Evolutionary conservation across 2,888 invertebrate species (phyloP).

Genomic region (Drosophila pullipes): DNA sequence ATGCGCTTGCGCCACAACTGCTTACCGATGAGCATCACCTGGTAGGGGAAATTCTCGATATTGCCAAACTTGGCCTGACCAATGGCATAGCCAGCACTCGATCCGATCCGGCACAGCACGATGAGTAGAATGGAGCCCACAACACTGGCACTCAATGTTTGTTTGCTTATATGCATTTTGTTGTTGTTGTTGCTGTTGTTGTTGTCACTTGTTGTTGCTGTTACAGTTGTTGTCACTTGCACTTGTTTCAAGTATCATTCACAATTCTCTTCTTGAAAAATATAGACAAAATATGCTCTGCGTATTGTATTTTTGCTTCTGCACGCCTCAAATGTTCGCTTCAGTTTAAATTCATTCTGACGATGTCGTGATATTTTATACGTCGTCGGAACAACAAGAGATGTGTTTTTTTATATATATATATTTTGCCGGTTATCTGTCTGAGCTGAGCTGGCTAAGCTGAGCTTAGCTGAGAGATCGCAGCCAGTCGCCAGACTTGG

Average conservation of each 20-base stretch:
- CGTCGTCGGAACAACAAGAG: slow-evolving; percentile 37
- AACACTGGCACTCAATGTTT: slow-evolving; percentile 25
- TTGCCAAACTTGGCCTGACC: slow-evolving; percentile 82
- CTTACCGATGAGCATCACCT: slow-evolving; percentile 85
- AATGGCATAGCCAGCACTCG: slow-evolving; percentile 72
- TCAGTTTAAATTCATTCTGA: slow-evolving; percentile 84
- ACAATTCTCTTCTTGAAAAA: slow-evolving; percentile 18
- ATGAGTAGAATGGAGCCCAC: slow-evolving; percentile 46
- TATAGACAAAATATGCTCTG: slow-evolving; percentile 13
- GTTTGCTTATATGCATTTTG: slow-evolving; percentile 26
- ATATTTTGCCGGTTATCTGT: slow-evolving; percentile 66
- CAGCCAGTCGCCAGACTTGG: slow-evolving; percentile 23
- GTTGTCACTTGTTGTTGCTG: slow-evolving; percentile 18
- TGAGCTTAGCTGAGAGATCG: slow-evolving; percentile 14
- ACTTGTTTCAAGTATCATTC: slow-evolving; percentile 24
- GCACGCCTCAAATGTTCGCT: slow-evolving; percentile 78
- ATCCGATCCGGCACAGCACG: slow-evolving; percentile 23
- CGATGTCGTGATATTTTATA: slow-evolving; percentile 83
- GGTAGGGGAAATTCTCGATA: slow-evolving; percentile 84
- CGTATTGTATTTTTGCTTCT: slow-evolving; percentile 57
- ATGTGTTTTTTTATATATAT: slow-evolving; percentile 14
- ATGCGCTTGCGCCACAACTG: slow-evolving; percentile 81
- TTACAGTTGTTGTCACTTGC: slow-evolving; percentile 21
- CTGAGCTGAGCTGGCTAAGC: slow-evolving; percentile 13
- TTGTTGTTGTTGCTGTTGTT: slow-evolving; percentile 14